Evolutionary conservation across 2,888 invertebrate genomes (phyloP), one percentile per base, ranked within the genome.

Genomic region (Drosophila subsilvestris): DNA sequence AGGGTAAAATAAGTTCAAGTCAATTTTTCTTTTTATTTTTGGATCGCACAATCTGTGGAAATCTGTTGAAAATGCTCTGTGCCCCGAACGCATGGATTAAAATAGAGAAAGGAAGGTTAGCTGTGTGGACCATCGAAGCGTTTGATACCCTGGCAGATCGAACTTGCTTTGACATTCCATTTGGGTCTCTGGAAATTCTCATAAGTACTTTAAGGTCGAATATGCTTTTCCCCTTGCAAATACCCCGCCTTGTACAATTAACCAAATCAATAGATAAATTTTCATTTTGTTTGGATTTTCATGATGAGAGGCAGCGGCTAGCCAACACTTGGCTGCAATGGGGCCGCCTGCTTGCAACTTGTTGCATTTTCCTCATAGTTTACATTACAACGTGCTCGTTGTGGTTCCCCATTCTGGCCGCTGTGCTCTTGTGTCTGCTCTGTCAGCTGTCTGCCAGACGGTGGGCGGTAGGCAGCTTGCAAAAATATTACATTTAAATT

Each of bases 271-370:
- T 37, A 37, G 14, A 37, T 7, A 43, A 61, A 55, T 20, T 37
- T 60, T 7, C 9, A 37, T 37, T 37, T 67, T 70, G 55, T 71
- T 70, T 70, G 14, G 29, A 43, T 62, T 62, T 49, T 32, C 14
- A 32, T 25, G 44, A 42, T 20, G 55, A 45, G 49, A 29, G 45
- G 49, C 50, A 37, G 68, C 27, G 58, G 58, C 50, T 37, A 57
- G 22, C 29, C 42, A 42, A n/a, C 63, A 65, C 66, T 63, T 63
- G 63, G 29, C 29, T 67, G 57, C 67, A 68, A 45, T 68, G 49
- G 48, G 42, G 51, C 50, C 42, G 17, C 44, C 51, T 43, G 32
- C 63, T 51, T 68, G 69, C 78, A 72, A 80, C 79, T 83, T 83
- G 78, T 68, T 80, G 75, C 67, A 71, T 57, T 43, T 27, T 2